Base-by-base conservation (phyloP, 2,888 invertebrate species). In the Epiperipatus broadwayi region DNA sequence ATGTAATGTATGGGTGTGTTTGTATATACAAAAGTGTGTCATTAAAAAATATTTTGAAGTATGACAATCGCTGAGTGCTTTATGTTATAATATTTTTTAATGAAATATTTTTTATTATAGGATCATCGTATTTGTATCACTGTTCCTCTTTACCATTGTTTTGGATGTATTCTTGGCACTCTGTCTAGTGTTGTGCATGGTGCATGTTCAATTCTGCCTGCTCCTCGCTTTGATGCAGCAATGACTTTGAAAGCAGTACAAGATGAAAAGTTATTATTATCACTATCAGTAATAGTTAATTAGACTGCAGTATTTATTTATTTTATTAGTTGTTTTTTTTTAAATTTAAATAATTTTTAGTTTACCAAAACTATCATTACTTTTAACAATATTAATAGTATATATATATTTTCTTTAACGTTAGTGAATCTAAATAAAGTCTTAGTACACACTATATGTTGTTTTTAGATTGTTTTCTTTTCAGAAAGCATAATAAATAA, bases 111-210 rank as follows among this genome's bases (percentile, higher is more conserved):
- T 15, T 34, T 35, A 14, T 46, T 34, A 7, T 47, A 57, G 55
- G 50, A 49, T 3, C 43, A 53, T 3, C 41, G 50, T 5, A 50
- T 61, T 8, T 64, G 65, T 46, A 41, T 60, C 2, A 74, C 76
- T 50, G 74, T 78, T 14, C 83, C 83, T 0, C 63, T 80, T 18
- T 84, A 80, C 54, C 85, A 87, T 56, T 78, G 75, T 22, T 83
- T 72, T 53, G 84, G 81, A 1, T 70, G 73, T 41, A 66, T 73
- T 2, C 59, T 71, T 31, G 72, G 71, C 0, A 61, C 72, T 16
- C 48, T 76, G 21, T 60, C 65, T 1, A 64, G 62, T 5, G 51
- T 78, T 18, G 63, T 70, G 20, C 62, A 68, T 49, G 57, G 57
- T 10, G 50, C 57, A 10, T 56, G 56, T 0, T 48, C 53, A 39